A percentile compares a stretch with the other conserved stretches of the same genome.
Evolutionary conservation across 2,113 vertebrate species (phyloP).

Genomic region (Oncorhynchus gorbuscha): DNA sequence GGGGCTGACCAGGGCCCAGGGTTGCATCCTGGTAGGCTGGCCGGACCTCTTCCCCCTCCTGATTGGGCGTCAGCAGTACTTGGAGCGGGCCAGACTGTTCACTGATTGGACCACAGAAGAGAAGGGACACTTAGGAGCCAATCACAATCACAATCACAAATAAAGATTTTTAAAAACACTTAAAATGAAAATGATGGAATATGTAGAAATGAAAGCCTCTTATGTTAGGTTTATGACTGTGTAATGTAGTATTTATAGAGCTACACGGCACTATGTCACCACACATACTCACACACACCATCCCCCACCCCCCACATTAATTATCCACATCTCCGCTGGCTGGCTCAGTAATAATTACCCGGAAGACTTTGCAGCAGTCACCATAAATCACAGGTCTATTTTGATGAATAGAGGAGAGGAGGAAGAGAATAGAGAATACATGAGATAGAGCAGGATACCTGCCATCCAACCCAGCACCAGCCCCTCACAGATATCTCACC

Average conservation of each 20-base stretch:
- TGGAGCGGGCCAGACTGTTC: slow-evolving; percentile 96
- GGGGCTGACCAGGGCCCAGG: slow-evolving; percentile 76
- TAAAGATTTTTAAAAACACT: slow-evolving; percentile 48
- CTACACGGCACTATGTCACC: background rate
- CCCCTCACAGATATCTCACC: background rate
- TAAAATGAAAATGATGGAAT: slow-evolving; percentile 10
- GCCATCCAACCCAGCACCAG: no score
- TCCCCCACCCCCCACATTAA: slow-evolving; percentile 53
- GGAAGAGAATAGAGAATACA: slow-evolving; percentile 17
- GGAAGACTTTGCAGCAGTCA: slow-evolving; percentile 67
- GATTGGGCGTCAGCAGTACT: slow-evolving; percentile 91
- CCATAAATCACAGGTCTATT: slow-evolving; percentile 68
- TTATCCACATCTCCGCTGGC: slow-evolving; percentile 43
- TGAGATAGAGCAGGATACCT: slow-evolving; percentile 43
- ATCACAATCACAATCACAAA: background rate
- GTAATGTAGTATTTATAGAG: no score
- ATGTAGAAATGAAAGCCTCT: no score
- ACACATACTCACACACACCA: slow-evolving; percentile 1
- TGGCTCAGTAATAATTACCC: slow-evolving; percentile 66
- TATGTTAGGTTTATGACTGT: no score
- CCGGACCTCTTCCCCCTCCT: slow-evolving; percentile 85
- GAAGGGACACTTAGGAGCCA: slow-evolving; percentile 19
- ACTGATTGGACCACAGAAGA: slow-evolving; percentile 74
- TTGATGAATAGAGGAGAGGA: slow-evolving; percentile 69
- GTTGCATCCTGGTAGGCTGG: slow-evolving; percentile 74